Conservation (phyloP, 2,888 invertebrate species). For the Lumbricus terrestris region DNA sequence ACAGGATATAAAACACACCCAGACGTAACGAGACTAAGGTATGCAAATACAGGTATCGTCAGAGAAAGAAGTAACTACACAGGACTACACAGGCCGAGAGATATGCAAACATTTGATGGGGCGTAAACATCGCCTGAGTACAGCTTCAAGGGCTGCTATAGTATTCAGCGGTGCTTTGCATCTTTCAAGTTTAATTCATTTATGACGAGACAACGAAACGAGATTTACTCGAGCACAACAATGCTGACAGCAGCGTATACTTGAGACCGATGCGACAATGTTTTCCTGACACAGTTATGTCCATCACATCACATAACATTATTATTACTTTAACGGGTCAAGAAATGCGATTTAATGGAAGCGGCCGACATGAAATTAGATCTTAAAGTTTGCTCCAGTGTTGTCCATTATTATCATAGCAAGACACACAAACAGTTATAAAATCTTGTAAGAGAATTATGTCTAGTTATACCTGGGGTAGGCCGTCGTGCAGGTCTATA, state of each 20-base stretch:
- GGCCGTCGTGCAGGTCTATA: no score
- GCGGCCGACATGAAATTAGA: neutral
- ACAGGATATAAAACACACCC: neutral
- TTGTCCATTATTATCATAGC: neutral
- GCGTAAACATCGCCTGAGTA: neutral
- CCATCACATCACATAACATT: no score
- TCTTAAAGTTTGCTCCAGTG: neutral
- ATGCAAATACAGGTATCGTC: neutral
- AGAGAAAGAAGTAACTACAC: neutral
- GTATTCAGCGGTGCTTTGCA: neutral
- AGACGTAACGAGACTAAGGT: neutral
- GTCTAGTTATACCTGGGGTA: no score
- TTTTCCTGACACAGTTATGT: neutral
- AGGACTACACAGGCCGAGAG: neutral
- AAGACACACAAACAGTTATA: neutral
- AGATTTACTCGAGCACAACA: neutral
- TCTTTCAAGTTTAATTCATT: constrained; percentile 3
- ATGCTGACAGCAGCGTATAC: neutral
- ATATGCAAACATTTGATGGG: neutral
- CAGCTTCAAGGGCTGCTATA: neutral
- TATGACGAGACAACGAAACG: neutral
- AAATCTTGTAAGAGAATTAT: no score
- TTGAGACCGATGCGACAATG: neutral
- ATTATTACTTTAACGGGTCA: no score
- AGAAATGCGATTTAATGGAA: neutral